These are phyloP conservation scores for Scortum barcoo DNA, from an alignment of 2,113 vertebrate species.

Conservation along the genomic window DNA sequence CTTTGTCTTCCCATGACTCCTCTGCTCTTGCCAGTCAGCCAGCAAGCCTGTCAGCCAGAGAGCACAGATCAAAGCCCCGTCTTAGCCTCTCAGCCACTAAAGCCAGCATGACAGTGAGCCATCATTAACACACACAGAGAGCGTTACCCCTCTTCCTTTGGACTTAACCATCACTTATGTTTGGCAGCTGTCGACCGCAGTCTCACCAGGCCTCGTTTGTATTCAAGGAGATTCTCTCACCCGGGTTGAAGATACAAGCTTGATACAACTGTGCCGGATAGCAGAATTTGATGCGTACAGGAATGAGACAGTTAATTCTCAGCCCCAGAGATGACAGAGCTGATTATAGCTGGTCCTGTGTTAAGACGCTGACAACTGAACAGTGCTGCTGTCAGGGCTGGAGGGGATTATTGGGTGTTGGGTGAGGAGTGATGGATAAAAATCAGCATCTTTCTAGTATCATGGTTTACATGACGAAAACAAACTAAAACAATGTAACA, in stretches of 20 bases:
- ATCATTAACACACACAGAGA: constrained; percentile 72
- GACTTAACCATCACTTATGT: constrained; percentile 57
- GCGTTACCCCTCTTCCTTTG: constrained; percentile 53
- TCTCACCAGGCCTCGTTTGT: constrained; percentile 40
- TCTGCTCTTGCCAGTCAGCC: constrained; percentile 56
- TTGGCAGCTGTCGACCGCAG: constrained; percentile 22
- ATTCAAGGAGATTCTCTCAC: constrained; percentile 52
- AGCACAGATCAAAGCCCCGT: constrained; percentile 71
- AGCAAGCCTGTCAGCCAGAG: constrained; percentile 52
- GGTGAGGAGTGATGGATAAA: constrained; percentile 41
- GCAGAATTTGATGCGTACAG: constrained; percentile 53
- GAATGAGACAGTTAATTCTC: constrained; percentile 66
- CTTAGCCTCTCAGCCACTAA: constrained; percentile 66
- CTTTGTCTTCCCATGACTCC: constrained; percentile 68
- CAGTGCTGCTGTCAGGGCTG: constrained; percentile 61
- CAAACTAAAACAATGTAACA: not conserved
- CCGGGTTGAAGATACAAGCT: constrained; percentile 24
- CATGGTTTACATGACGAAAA: constrained; percentile 17
- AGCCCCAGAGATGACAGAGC: constrained; percentile 59
- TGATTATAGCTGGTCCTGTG: constrained; percentile 60
- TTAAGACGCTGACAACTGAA: constrained; percentile 66
- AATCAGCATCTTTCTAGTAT: constrained; percentile 48
- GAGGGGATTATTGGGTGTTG: constrained; percentile 56
- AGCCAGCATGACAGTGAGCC: constrained; percentile 71
- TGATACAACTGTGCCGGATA: constrained; percentile 29